These are phyloP conservation scores for Lymantria dispar DNA, from an alignment of 2,888 invertebrate species.

Conservation along the genomic window DNA sequence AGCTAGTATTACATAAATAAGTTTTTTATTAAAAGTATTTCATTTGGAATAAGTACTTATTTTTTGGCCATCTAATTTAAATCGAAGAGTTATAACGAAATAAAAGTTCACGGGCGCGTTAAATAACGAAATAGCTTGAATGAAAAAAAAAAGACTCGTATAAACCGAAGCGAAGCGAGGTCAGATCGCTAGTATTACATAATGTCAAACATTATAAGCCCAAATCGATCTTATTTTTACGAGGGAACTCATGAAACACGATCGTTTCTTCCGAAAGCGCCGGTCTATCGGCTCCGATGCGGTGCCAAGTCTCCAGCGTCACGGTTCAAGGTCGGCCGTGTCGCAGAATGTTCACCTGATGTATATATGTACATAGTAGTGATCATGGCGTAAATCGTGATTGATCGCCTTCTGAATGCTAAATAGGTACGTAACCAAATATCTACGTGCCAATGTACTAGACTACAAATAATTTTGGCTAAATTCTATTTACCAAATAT, in stretches of 20 bases:
- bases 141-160: too few species aligned
- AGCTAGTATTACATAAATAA: too few species aligned
- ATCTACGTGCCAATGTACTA: neutral
- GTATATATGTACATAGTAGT: slow-evolving; percentile 14
- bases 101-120: too few species aligned
- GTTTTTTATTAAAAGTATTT: too few species aligned
- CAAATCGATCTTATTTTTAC: slow-evolving; percentile 20
- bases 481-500: too few species aligned
- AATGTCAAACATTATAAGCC: slow-evolving; percentile 19
- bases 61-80: too few species aligned
- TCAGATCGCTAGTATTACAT: slow-evolving; percentile 25
- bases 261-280: slow-evolving; percentile 33
- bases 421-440: neutral
- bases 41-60: too few species aligned
- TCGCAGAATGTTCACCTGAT: slow-evolving; percentile 36
- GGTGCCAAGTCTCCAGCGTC: slow-evolving; percentile 42
- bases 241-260: slow-evolving; percentile 29
- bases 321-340: slow-evolving; percentile 53
- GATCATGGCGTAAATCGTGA: slow-evolving; percentile 6
- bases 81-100: too few species aligned
- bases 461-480: neutral
- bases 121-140: too few species aligned
- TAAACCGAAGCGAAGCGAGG: too few species aligned
- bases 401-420: slow-evolving; percentile 3
- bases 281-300: slow-evolving; percentile 33